Evolutionary conservation across 2,888 invertebrate genomes (phyloP), one percentile per base, ranked within the genome.

Genomic region (Busseola fusca): DNA sequence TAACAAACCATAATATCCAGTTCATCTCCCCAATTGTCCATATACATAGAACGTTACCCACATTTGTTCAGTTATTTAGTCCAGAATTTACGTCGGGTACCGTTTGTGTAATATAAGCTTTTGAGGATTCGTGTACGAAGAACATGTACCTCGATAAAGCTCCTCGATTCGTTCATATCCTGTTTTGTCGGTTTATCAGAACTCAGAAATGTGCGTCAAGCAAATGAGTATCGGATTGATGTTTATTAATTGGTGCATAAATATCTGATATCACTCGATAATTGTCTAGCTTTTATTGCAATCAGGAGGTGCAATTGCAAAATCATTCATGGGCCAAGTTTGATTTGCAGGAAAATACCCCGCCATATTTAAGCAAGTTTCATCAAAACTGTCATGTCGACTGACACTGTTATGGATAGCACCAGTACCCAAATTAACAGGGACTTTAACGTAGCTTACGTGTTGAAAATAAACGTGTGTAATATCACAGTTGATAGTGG

Each of bases 401-500:
- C 34, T n/a, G 18, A 2, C 37, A 64, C 59, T 64, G 14, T 37
- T 25, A 34, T 54, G 25, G 18, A 45, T 27, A 60, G 66, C 60
- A 57, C 62, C 74, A 71, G 74, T 71, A 63, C 57, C 48, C 59
- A 66, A 74, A 80, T 74, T 77, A 76, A 70, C 72, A 69, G 59
- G n/a, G 64, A 72, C 70, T 63, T 48, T 78, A 80, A 85, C 74
- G 72, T 66, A 82, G 74, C 72, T 79, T 85, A 84, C 84, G 82
- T 74, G 79, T 78, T 84, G 83, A 81, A 85, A 86, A 88, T 88
- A 87, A 89, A 86, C 87, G 85, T 84, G 84, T 88, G 84, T 88
- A 89, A 88, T 87, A 88, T 88, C 82, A 86, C 83, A 86, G 89
- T 88, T 90, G 88, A 91, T 91, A 91, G 90, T 87, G 86, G 86